A percentile compares a stretch with the other conserved stretches of the same genome.
phyloP scores from a whole-genome alignment of 2,113 vertebrate species.

The Rhinopomastus cyanomelas region DNA sequence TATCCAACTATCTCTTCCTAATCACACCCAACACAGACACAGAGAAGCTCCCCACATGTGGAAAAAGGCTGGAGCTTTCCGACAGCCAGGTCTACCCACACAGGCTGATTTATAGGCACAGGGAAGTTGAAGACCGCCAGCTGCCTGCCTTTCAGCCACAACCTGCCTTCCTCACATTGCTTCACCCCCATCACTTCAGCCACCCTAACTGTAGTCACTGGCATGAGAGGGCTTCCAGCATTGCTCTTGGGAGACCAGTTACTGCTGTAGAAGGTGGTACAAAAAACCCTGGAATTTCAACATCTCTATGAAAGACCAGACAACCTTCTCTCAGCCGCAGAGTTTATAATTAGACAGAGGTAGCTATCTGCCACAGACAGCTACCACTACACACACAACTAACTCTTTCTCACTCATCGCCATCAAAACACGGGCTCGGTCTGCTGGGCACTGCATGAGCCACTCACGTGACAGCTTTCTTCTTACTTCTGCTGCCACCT shows the following conservation, averaged over 20 bases:
- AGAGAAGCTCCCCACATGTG: not conserved
- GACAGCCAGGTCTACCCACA: not conserved
- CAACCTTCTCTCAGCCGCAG: not conserved
- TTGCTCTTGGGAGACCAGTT: not conserved
- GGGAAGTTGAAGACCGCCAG: not conserved
- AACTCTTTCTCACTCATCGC: not conserved
- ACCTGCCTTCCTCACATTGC: not conserved
- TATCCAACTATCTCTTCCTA: not conserved
- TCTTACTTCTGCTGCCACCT: not conserved
- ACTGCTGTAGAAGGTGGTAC: not conserved
- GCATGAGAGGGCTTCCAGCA: not conserved
- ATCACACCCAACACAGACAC: not conserved
- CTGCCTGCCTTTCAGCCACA: not conserved
- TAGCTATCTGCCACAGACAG: not conserved
- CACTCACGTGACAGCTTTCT: not conserved
- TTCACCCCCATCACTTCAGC: not conserved
- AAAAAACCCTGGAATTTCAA: not conserved
- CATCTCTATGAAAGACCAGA: not conserved
- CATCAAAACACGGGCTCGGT: not conserved
- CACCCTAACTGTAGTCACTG: not conserved
- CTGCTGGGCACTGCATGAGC: not conserved
- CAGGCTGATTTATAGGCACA: not conserved
- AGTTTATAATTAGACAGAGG: not conserved
- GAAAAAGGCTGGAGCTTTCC: not conserved
- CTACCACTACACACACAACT: not conserved